These are phyloP conservation scores for Drosophila rubida DNA, from an alignment of 2,888 invertebrate genomes.

Conservation along the genomic window DNA sequence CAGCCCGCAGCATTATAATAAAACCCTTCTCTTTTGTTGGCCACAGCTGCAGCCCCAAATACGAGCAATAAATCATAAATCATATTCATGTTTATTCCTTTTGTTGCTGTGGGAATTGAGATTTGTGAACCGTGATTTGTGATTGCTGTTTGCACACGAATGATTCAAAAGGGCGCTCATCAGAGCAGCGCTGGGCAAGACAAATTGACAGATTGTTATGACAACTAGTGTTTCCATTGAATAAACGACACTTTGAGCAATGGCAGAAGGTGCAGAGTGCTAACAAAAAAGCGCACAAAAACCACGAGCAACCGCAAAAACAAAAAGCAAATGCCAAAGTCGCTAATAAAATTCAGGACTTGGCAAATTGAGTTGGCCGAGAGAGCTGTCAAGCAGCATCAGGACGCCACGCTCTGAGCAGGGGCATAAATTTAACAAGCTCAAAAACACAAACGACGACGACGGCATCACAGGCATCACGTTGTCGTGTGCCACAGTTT, in stretches of 20 bases:
- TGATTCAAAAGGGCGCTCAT: background rate
- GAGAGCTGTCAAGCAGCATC: constrained; percentile 53
- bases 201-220: constrained; percentile 44
- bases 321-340: constrained; percentile 10
- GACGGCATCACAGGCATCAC: background rate
- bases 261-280: constrained; percentile 14
- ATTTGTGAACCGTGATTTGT: constrained; percentile 45
- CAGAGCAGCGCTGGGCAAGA: constrained; percentile 9
- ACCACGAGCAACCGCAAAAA: background rate
- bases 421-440: constrained; percentile 67
- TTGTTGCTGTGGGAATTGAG: constrained; percentile 20
- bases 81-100: constrained; percentile 30
- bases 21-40: constrained; percentile 4
- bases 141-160: constrained; percentile 39
- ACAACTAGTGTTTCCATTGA: constrained; percentile 34
- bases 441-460: constrained; percentile 32
- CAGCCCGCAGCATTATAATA: background rate
- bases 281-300: background rate
- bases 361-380: constrained; percentile 47
- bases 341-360: constrained; percentile 32
- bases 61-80: constrained; percentile 32
- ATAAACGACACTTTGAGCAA: constrained; percentile 33
- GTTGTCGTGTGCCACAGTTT: background rate
- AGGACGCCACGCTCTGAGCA: constrained; percentile 33
- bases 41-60: constrained; percentile 10